Evolutionary conservation across 2,113 vertebrate genomes (phyloP).

Genomic region (Hepsetus odoe): DNA sequence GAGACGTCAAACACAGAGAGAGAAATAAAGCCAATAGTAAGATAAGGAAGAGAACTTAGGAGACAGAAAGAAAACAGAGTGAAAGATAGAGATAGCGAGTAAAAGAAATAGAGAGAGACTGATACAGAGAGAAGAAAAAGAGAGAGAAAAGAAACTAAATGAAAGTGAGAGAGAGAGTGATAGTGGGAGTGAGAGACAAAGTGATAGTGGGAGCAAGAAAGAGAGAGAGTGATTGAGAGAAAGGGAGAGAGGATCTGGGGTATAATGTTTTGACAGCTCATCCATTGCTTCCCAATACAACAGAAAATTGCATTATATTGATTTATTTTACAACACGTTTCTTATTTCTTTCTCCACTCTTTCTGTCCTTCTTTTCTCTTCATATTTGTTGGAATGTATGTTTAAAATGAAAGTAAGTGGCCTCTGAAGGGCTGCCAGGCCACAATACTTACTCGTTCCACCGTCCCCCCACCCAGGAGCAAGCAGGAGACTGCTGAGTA

Average conservation of each 20-base stretch:
- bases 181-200: background rate
- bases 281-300: constrained; percentile 26
- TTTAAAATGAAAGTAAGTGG: constrained; percentile 21
- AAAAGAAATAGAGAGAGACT: background rate
- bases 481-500: no score
- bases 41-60: no score
- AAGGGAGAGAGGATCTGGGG: background rate
- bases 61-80: no score
- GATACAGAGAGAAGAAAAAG: background rate
- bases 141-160: background rate
- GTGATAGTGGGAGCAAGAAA: no score
- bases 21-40: no score
- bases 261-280: constrained; percentile 25
- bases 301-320: constrained; percentile 35
- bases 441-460: no score
- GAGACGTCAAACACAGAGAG: background rate
- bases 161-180: constrained; percentile 1
- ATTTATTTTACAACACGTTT: constrained; percentile 7
- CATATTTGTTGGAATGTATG: constrained; percentile 2
- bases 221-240: constrained; percentile 26
- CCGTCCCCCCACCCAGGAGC: no score
- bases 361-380: background rate
- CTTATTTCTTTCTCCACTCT: background rate
- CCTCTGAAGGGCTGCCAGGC: background rate
- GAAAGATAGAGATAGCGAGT: background rate